Conservation (phyloP, 2,113 vertebrate genomes). For the Eolophus roseicapilla region DNA sequence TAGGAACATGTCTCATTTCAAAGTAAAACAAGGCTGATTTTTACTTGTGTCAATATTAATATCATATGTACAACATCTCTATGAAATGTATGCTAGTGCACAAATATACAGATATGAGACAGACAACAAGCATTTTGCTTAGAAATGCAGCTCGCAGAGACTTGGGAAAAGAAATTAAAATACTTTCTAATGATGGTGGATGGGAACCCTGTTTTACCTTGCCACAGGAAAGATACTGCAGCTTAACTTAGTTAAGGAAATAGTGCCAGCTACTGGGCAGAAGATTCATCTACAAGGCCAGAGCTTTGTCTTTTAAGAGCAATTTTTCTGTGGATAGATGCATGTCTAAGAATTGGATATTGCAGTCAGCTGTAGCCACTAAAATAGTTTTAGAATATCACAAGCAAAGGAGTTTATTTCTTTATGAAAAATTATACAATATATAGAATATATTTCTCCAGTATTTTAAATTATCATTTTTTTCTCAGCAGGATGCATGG, state of each 20-base stretch:
- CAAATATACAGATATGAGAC: constrained; percentile 64
- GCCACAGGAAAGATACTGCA: constrained; percentile 36
- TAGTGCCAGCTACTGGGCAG: constrained; percentile 66
- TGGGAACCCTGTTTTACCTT: constrained; percentile 56
- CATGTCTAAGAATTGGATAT: neutral
- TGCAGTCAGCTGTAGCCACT: constrained; percentile 21
- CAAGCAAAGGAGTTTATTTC: neutral
- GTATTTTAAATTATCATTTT: neutral
- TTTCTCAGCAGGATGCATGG: neutral
- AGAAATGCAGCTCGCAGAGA: constrained; percentile 42
- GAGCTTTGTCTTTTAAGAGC: neutral
- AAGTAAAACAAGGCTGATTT: constrained; percentile 61
- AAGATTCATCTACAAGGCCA: neutral
- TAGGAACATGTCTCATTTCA: constrained; percentile 19
- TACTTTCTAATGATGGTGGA: neutral
- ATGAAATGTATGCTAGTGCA: constrained; percentile 47
- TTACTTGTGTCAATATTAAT: constrained; percentile 65
- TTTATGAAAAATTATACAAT: constrained; percentile 23
- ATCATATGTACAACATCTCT: constrained; percentile 71
- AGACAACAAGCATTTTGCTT: neutral
- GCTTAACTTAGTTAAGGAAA: constrained; percentile 38
- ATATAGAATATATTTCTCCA: constrained; percentile 41
- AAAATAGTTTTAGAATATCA: neutral
- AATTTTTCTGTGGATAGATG: neutral
- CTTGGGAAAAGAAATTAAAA: neutral